These are phyloP conservation scores for Lynx canadensis DNA, from an alignment of 2,113 vertebrate species.

Conservation along the genomic window DNA sequence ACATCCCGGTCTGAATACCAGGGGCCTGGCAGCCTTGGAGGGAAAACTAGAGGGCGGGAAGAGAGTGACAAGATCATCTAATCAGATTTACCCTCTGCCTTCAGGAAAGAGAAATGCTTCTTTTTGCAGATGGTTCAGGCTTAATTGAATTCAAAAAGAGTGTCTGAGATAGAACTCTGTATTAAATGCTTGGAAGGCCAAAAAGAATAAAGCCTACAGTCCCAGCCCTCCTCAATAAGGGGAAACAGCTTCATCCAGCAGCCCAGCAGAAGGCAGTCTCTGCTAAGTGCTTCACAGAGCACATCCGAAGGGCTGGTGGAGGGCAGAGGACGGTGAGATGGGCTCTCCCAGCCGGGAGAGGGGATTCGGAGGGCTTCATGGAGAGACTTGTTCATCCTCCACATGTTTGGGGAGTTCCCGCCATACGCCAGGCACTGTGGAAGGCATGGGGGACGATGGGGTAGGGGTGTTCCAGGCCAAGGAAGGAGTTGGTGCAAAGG, in stretches of 20 bases:
- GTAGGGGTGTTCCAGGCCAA: neutral
- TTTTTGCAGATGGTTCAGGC: neutral
- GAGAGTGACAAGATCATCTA: neutral
- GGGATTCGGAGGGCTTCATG: neutral
- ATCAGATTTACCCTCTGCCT: neutral
- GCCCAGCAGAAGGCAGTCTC: neutral
- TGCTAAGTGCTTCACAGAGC: neutral
- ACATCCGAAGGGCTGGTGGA: neutral
- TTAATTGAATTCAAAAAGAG: neutral
- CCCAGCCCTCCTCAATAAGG: neutral
- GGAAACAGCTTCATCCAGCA: neutral
- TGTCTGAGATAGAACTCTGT: neutral
- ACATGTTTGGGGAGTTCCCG: neutral
- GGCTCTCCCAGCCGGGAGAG: rapidly evolving
- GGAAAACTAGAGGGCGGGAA: neutral
- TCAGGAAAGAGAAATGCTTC: neutral
- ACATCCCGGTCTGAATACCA: neutral
- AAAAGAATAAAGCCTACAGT: neutral
- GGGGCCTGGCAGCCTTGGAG: neutral
- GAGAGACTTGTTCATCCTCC: neutral
- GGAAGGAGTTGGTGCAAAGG: neutral
- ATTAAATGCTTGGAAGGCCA: neutral
- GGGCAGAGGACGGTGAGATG: rapidly evolving
- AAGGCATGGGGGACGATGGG: neutral
- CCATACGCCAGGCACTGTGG: neutral